These are phyloP conservation scores for Steatornis caripensis DNA, from an alignment of 2,113 vertebrate species.

Conservation along the genomic window DNA sequence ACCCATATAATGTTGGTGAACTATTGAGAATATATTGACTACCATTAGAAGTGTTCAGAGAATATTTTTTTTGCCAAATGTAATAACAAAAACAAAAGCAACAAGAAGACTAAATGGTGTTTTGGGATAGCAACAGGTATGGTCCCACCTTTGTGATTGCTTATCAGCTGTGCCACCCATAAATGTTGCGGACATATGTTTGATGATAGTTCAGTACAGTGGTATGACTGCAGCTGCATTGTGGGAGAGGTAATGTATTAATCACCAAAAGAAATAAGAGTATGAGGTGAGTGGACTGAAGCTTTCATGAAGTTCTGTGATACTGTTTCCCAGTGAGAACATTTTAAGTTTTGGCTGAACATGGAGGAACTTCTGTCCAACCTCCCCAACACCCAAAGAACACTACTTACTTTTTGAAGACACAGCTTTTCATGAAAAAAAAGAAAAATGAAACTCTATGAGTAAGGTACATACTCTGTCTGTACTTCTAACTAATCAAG, in stretches of 20 bases:
- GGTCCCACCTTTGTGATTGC: not conserved
- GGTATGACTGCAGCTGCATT: not conserved
- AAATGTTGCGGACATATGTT: not conserved
- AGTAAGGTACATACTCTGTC: not conserved
- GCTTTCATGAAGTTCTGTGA: not conserved
- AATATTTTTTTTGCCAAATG: not conserved
- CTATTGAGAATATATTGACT: not conserved
- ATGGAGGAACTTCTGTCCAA: not conserved
- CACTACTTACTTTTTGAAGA: not conserved
- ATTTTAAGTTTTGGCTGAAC: not conserved
- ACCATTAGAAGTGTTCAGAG: not conserved
- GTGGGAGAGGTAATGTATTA: not conserved
- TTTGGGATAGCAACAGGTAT: not conserved
- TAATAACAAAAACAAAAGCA: not conserved
- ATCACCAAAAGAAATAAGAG: not conserved
- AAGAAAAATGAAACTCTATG: not conserved
- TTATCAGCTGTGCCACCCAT: not conserved
- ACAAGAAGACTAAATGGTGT: not conserved
- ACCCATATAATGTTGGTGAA: not conserved
- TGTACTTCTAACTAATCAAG: not conserved
- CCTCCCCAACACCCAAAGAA: not conserved
- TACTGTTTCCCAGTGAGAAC: not conserved
- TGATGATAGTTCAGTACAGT: not conserved
- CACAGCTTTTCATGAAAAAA: not conserved
- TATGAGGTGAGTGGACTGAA: not conserved